Base-by-base conservation (phyloP, 2,113 vertebrate genomes). In the Pollachius pollachius region DNA sequence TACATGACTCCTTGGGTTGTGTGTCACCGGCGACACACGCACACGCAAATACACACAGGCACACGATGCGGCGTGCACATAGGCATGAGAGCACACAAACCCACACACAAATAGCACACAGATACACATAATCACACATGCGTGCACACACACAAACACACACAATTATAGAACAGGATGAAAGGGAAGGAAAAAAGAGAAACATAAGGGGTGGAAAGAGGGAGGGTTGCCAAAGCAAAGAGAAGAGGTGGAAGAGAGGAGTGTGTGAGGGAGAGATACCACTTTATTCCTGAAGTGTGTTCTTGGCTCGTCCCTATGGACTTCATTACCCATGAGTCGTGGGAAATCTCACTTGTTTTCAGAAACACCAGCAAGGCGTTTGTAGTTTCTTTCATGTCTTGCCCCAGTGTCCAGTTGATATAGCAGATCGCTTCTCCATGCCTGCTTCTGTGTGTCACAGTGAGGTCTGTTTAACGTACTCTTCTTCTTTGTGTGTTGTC, bases 251-350 rank as follows among this genome's bases (percentile, higher is more conserved):
- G 12, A 48, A 9, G 41, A 12, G 41, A 9, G 11, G 41, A 13
- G 41, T 48, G 41, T 48, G 37, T 41, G 37, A 8, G 37, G 5
- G 41, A 48, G 41, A 48, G 41, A 17, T 65, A 73, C 78, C 64
- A 65, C 67, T 78, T 75, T 76, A 82, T 71, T 62, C 68, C 83
- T 82, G 78, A 85, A 82, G 79, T 85, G 81, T 67, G 75, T 67
- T 48, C 68, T 78, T 69, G 25, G 66, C 73, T 16, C 41, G 79
- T 89, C 89, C 82, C 87, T 1, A 79, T 59, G 76, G 87, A 84
- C 85, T 76, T 89, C 84, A 88, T 90, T 87, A 89, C 77, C 80
- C 72, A 64, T 69, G 62, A 70, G 79, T 78, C 74, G 52, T 48
- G 66, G 81, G 74, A 83, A 85, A 82, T 74, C 75, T 79, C 77